Evolutionary conservation across 2,888 invertebrate species (phyloP), one percentile per base, ranked within the genome.

Genomic region (Melikaiella ostensackeni): DNA sequence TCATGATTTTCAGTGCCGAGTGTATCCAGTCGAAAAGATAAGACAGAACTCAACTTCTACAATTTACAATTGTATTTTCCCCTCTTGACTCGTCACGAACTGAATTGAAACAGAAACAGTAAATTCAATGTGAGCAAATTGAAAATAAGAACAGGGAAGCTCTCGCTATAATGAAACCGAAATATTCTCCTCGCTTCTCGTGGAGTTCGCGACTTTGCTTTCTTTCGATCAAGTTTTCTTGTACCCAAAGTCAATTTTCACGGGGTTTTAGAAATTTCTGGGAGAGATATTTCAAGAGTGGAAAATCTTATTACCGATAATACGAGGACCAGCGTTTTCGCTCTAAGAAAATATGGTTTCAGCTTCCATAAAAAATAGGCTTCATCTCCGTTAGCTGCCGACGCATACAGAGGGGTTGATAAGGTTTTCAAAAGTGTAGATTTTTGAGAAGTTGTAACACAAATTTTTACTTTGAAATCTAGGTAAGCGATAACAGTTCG

Each of bases 21-120:
- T 76, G 80, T 80, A 82, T 80, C 75, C 75, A 80, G 74, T 78
- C 75, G 78, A 77, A 77, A 77, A 79, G 80, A 82, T 82, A 82
- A 81, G 80, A 77, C 70, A 4, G 8, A 66, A 66, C 11, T 66
- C 27, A 66, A 8, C 4, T 9, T 42, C 38, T 66, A 46, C 27
- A 46, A 46, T 66, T 9, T 46, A 30, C 46, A 66, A 66, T 46
- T 27, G 30, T 27, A 19, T 27, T 46, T 19, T n/a, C 0, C 24
- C 21, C 64, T 27, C 66, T 27, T 66, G 16, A 16, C 27, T 66
- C 42, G 35, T 66, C 42, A 5, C 35, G 46, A 42, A 66, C 42
- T 16, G 64, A 64, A 64, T 64, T 38, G n/a, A n/a, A n/a, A n/a
- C 16, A 21, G 24, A 16, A 42, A 7, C 24, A 30, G 30, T 66